Conservation (phyloP, 2,797 vertebrate species). For the Crax fasciolata region DNA sequence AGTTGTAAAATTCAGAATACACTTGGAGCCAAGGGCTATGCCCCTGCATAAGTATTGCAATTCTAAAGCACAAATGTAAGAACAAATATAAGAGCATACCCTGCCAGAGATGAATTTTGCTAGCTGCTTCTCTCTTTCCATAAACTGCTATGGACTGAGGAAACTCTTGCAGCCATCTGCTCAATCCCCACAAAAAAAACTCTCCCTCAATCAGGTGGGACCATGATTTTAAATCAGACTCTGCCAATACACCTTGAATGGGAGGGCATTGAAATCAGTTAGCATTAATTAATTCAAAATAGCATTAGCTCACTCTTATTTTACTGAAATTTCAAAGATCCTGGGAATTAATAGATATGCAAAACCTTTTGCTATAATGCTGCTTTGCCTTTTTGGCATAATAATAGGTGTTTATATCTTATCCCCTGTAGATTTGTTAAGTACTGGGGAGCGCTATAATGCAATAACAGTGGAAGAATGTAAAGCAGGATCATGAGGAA, state of each 20-base stretch:
- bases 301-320: background rate
- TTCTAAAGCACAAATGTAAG: background rate
- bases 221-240: background rate
- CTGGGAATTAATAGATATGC: background rate
- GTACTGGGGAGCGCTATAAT: background rate
- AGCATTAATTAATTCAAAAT: background rate
- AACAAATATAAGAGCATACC: background rate
- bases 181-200: background rate
- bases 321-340: background rate
- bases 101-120: background rate
- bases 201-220: background rate
- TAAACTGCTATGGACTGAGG: rapidly evolving
- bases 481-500: background rate
- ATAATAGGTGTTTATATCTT: background rate
- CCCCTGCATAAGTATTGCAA: background rate
- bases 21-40: background rate
- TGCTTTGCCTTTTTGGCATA: background rate
- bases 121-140: background rate
- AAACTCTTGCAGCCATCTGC: background rate
- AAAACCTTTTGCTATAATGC: background rate
- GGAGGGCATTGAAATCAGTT: background rate
- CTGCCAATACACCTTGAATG: background rate
- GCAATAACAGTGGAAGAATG: background rate
- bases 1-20: background rate
- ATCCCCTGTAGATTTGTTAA: background rate